A percentile compares a stretch with the other conserved stretches of the same genome.
These are phyloP conservation scores for Apocheima hispidaria DNA, from an alignment of 2,888 invertebrate species.

Conservation along the genomic window DNA sequence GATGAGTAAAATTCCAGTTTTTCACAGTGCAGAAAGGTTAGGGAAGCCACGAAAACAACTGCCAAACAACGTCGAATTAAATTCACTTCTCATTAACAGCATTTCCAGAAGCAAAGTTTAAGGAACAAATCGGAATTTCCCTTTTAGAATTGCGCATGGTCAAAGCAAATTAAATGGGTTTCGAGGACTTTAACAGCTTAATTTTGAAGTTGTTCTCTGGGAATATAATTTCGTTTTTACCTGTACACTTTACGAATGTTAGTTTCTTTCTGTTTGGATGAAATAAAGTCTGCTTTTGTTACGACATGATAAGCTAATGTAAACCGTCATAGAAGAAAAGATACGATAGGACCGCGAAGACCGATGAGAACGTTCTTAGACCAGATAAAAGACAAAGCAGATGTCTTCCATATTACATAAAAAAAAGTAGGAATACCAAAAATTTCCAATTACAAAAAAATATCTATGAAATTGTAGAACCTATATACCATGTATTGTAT, in stretches of 20 bases:
- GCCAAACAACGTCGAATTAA: constrained; percentile 33
- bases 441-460: too few relatives aligned
- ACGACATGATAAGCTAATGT: too few relatives aligned
- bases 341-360: too few relatives aligned
- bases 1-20: background rate
- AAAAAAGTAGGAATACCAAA: too few relatives aligned
- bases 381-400: too few relatives aligned
- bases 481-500: too few relatives aligned
- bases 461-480: too few relatives aligned
- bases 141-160: constrained; percentile 23
- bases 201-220: constrained; percentile 14
- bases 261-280: background rate
- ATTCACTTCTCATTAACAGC: constrained; percentile 35
- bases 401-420: too few relatives aligned
- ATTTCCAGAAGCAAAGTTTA: constrained; percentile 21
- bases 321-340: too few relatives aligned
- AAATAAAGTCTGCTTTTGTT: background rate
- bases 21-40: constrained; percentile 4
- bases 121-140: constrained; percentile 23
- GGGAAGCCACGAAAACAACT: constrained; percentile 18
- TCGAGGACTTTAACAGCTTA: constrained; percentile 16
- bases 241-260: background rate
- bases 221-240: constrained; percentile 9
- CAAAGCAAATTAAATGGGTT: constrained; percentile 30
- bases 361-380: too few relatives aligned